Base-by-base conservation (phyloP, 1,140 invertebrate species). In the Bombus superbus region DNA sequence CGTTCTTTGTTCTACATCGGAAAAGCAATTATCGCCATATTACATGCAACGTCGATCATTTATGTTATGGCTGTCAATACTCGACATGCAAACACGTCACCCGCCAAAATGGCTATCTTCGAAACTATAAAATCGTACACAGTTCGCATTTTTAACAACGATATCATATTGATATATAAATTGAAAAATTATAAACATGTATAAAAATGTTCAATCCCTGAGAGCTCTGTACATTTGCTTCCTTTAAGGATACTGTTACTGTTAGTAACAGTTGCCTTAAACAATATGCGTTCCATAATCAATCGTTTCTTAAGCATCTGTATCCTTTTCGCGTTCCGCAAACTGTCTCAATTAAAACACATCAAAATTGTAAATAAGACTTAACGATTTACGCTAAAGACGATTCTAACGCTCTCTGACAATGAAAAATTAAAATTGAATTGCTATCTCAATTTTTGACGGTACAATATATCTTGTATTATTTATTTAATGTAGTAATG, bases 31-130 rank as follows among this genome's bases (percentile, higher is more conserved):
- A 47, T 44, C 72, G 53, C 71, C 62, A 87, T 78, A 53, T 81
- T 73, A 80, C 59, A 64, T 53, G 35, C 64, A 72, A 62, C 69
- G 57, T 76, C 15, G 59, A 28, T 73, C 77, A 64, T 83, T 83
- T 76, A 62, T 76, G 85, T 86, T 88, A 90, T 88, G 87, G 87
- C 79, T 91, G 91, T 92, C 91, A 85, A 86, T 78, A 87, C 73
- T 75, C 62, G 25, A 42, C 82, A 83, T 85, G 77, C 87, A 91
- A 91, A 92, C 90, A 93, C 92, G 90, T 93, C 92, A 93, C 92
- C 92, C 92, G 92, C 92, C 91, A 93, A 93, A 93, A 92, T 90
- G 90, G 86, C 86, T 71, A 87, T 86, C 83, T 85, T 90, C 85
- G 74, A 90, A 89, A 84, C 69, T 73, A 53, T 76, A 69, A 35